phyloP scores from a whole-genome alignment of 2,113 vertebrate species.

The Raja brachyura region DNA sequence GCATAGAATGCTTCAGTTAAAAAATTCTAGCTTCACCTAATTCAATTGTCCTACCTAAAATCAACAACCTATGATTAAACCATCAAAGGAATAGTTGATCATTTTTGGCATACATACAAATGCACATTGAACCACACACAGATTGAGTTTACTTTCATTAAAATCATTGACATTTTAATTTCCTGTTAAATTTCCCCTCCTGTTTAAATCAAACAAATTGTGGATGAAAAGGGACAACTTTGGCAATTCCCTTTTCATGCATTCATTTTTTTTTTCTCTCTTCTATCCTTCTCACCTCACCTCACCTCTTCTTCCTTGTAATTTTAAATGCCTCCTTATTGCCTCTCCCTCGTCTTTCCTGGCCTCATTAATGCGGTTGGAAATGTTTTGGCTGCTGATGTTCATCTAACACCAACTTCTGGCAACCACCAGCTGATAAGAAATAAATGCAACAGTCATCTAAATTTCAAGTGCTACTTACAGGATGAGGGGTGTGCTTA shows the following conservation, averaged over 20 bases:
- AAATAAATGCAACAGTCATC: no score
- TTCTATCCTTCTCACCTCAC: background rate
- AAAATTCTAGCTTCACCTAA: background rate
- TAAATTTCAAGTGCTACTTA: no score
- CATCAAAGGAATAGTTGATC: background rate
- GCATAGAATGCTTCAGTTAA: background rate
- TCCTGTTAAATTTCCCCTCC: background rate
- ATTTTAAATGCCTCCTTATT: no score
- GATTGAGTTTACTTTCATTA: background rate
- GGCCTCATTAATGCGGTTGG: no score
- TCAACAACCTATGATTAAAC: background rate
- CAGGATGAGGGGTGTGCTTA: no score
- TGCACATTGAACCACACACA: background rate
- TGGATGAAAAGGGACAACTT: background rate
- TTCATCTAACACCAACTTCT: no score
- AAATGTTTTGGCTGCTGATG: no score
- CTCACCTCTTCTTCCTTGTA: no score
- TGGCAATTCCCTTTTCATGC: background rate
- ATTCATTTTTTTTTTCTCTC: background rate
- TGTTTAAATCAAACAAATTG: background rate
- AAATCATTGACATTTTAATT: background rate
- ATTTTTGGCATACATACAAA: background rate
- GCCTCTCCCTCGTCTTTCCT: no score
- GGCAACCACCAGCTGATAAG: no score
- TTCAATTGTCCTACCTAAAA: background rate